Conservation (phyloP, 2,113 vertebrate species). For the Xiphophorus couchianus region DNA sequence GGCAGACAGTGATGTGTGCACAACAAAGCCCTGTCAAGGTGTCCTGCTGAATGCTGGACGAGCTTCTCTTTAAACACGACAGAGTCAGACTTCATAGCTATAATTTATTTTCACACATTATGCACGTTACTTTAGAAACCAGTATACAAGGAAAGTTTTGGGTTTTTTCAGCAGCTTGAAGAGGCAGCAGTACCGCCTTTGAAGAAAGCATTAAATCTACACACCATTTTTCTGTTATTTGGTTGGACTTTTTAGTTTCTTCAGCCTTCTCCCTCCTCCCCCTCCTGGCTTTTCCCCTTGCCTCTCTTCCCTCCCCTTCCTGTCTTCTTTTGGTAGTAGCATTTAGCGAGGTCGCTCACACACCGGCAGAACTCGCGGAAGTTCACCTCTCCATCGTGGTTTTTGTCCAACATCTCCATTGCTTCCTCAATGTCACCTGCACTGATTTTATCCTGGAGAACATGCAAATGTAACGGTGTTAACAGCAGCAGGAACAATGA, state of each 20-base stretch:
- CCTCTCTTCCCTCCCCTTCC: slow-evolving; percentile 55
- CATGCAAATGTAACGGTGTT: neutral
- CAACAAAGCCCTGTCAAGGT: slow-evolving; percentile 10
- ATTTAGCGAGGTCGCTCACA: slow-evolving; percentile 58
- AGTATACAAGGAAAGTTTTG: neutral
- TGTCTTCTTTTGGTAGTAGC: slow-evolving; percentile 61
- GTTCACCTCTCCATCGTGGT: slow-evolving; percentile 76
- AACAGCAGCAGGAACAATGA: neutral
- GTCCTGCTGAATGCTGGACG: slow-evolving; percentile 51
- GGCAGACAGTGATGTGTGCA: slow-evolving; percentile 13
- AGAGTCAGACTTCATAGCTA: slow-evolving; percentile 10
- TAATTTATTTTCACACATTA: slow-evolving; percentile 16
- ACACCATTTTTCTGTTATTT: neutral
- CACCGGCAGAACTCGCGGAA: slow-evolving; percentile 74
- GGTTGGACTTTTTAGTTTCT: neutral
- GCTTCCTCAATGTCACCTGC: slow-evolving; percentile 59
- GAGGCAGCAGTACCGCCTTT: neutral
- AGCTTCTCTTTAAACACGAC: slow-evolving; percentile 22
- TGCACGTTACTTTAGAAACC: neutral
- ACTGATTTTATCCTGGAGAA: slow-evolving; percentile 61
- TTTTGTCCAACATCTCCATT: slow-evolving; percentile 73
- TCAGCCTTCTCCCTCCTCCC: slow-evolving; percentile 29
- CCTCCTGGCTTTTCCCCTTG: slow-evolving; percentile 26
- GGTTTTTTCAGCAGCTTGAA: neutral
- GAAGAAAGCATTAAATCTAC: neutral